Base-by-base conservation (phyloP, 2,888 invertebrate species). In the Ophioninae sp. region DNA sequence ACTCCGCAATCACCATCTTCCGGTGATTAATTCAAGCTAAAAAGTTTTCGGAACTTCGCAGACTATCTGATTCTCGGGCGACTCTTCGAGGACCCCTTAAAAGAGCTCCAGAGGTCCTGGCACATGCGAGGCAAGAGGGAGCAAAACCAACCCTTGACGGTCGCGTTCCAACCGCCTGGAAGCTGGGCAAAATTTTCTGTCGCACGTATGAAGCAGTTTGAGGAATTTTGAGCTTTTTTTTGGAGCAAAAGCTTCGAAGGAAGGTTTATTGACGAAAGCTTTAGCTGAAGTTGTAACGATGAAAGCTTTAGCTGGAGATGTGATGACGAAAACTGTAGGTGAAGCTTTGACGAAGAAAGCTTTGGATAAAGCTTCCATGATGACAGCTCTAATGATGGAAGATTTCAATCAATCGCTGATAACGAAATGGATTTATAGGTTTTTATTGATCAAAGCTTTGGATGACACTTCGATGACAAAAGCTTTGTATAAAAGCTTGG, bases 21-120 rank as follows among this genome's bases (percentile, higher is more conserved):
- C 89, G 89, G 89, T 90, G 90, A 91, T 92, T 91, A 92, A 92
- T 92, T 91, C 90, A 88, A 87, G 88, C 89, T 89, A 90, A 91
- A 91, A 91, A 91, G 89, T 92, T 91, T 87, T 88, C 87, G 88
- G 86, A 91, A 92, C 91, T 92, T 92, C 88, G 88, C 89, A 89
- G 89, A 90, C 90, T 89, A 89, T 89, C 88, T 70, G 21, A 56
- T 44, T 90, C 88, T 89, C 87, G 84, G 80, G 41, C 72, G 74
- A 76, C 68, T 70, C 72, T 64, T 73, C 44, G 68, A 50, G 23
- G 41, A 8, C 17, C 57, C 56, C 50, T 44, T 20, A 37, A 62
- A 69, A 74, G 50, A 7, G 70, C 20, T 69, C 59, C 57, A 21
- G 30, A 20, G 57, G 41, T 61, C 68, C 23, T 57, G 56, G 10